Conservation (phyloP, 2,797 vertebrate species). For the Catharus ustulatus region DNA sequence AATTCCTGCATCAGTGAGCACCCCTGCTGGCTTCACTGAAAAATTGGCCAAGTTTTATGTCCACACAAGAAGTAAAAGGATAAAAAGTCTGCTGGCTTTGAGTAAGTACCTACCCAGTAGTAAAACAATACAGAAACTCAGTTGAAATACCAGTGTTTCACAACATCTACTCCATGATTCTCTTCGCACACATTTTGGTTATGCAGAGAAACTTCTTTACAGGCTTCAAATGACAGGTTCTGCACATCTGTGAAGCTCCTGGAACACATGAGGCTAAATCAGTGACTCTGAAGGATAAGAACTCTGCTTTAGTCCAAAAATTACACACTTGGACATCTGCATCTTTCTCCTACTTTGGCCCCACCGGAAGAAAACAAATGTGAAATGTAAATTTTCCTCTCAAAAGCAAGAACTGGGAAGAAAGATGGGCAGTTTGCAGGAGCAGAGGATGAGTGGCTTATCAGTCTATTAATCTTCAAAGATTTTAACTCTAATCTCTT, state of each 20-base stretch:
- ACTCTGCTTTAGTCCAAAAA: neutral
- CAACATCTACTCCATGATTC: neutral
- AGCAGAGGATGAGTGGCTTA: neutral
- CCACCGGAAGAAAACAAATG: neutral
- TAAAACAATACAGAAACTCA: neutral
- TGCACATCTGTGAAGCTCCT: constrained; percentile 78
- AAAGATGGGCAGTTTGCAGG: neutral
- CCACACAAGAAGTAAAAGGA: neutral
- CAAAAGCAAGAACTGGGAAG: neutral
- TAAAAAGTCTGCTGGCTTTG: neutral
- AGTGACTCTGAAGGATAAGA: neutral
- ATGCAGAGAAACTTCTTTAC: constrained; percentile 74
- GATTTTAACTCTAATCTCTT: neutral
- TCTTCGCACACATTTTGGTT: constrained; percentile 72
- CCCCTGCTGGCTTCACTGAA: neutral
- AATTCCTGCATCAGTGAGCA: neutral
- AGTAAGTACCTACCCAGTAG: neutral
- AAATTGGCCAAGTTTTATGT: neutral
- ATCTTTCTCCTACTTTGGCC: neutral
- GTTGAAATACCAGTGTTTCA: constrained; percentile 71
- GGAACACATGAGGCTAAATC: neutral
- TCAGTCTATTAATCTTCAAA: neutral
- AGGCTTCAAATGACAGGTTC: constrained; percentile 79
- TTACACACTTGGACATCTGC: fast-evolving
- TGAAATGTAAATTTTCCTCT: neutral